Evolutionary conservation across 2,888 invertebrate species (phyloP), one percentile per base, ranked within the genome.

Genomic region (Strigamia transsilvanica): DNA sequence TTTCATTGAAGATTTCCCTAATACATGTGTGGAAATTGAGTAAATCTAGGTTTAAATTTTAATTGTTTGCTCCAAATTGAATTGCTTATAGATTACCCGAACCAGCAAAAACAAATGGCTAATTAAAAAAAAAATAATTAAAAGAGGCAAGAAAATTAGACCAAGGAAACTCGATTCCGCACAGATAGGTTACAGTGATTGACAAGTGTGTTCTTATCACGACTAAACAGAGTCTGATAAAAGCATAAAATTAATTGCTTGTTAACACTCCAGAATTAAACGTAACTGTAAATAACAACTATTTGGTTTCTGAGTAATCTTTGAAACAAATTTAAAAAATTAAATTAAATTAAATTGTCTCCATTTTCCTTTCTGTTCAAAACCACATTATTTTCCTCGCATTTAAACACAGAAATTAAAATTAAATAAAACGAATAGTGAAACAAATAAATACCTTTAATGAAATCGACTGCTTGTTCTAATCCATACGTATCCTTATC

Each of bases 381-480:
- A 4, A 3, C 27, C 27, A 27, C 1, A 27, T 2, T 27, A 0
- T 38, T 9, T 6, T 38, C 38, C 6, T 38, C 6, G 38, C 38
- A 4, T 38, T 38, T 38, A 10, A 38, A 38, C 9, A 38, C 6
- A 38, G 10, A 38, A 38, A 10, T 73, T 73, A 9, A 73, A 73
- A 32, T 4, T 15, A 73, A 66, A 6, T 27, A 15, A 38, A 21
- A 27, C 27, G n/a, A 23, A 46, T 4, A 73, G 32, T 21, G 27
- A 1, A 34, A 23, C 3, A 27, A 80, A 82, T 2, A 73, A 92
- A 90, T 89, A 97, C 97, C 97, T 93, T 97, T 95, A 84, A 97
- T 97, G 88, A 97, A 97, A 89, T 97, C 97, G 18, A 97, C 94
- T 18, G 97, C 96, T 93, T 97, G 97, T 88, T 97, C 97, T 84